Percentiles rank a stretch among this genome's conserved stretches.
Conservation (phyloP, 1,140 invertebrate species). For the Leptopilina boulardi region DNA sequence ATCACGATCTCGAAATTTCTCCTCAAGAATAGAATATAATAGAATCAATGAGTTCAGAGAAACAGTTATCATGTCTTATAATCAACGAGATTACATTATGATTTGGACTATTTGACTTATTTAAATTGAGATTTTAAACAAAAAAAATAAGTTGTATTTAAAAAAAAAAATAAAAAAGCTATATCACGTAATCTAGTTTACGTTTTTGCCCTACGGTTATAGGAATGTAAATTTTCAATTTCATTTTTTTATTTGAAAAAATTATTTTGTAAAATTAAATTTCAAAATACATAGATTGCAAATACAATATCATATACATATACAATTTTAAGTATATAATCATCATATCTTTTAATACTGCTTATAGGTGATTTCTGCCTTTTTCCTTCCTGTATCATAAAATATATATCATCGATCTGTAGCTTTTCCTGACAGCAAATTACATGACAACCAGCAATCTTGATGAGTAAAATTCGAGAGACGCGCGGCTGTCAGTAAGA, state of each 20-base stretch:
- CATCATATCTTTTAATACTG: neutral
- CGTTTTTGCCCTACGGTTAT: too few species aligned
- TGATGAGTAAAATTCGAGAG: constrained; percentile 16
- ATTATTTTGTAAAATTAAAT: neutral
- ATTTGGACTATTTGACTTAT: neutral
- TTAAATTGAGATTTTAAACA: constrained; percentile 10
- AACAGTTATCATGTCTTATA: neutral
- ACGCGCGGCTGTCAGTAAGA: neutral
- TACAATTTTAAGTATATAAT: neutral
- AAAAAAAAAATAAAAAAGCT: neutral
- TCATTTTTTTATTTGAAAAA: too few species aligned
- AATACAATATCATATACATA: neutral
- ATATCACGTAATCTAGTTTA: too few species aligned
- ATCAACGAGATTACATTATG: neutral
- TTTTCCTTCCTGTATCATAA: constrained; percentile 26
- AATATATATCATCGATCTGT: constrained; percentile 23
- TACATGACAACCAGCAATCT: constrained; percentile 16
- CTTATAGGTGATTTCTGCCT: neutral
- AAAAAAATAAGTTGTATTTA: neutral
- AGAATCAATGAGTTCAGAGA: constrained; percentile 18
- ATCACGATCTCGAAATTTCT: constrained; percentile 49
- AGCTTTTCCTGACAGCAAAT: constrained; percentile 9
- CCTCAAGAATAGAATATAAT: constrained; percentile 43
- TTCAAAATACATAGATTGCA: too few species aligned
- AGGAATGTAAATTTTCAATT: too few species aligned